Percentiles rank a stretch among this genome's conserved stretches.
Conservation (phyloP, 2,113 vertebrate genomes). For the Actinemys pallida region DNA sequence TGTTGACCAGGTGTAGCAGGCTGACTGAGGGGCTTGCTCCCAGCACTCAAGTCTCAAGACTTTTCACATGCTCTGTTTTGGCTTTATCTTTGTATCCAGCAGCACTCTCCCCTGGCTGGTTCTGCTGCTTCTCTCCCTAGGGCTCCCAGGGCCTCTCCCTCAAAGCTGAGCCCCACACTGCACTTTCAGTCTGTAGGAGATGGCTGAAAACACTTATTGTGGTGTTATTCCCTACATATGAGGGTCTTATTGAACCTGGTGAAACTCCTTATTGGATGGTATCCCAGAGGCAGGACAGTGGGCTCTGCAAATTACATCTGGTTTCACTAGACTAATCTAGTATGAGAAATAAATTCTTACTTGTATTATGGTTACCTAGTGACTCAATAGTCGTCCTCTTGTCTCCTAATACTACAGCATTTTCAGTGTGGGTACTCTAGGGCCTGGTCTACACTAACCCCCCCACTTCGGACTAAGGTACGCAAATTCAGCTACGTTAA, state of each 20-base stretch:
- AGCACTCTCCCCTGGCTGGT: not conserved
- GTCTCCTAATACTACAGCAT: not conserved
- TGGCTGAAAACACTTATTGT: not conserved
- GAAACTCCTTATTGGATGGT: not conserved
- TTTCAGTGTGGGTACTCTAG: not conserved
- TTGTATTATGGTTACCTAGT: not conserved
- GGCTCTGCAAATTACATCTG: not conserved
- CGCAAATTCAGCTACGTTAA: too few relatives aligned
- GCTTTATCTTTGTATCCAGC: not conserved
- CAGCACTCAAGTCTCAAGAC: not conserved
- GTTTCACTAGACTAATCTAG: not conserved
- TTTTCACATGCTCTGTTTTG: not conserved
- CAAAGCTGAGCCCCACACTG: not conserved
- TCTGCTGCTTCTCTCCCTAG: not conserved
- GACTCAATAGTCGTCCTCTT: not conserved
- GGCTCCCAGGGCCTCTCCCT: not conserved
- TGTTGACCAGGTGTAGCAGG: not conserved
- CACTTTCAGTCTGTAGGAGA: not conserved
- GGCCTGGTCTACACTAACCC: too few relatives aligned
- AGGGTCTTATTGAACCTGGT: not conserved
- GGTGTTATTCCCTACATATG: not conserved
- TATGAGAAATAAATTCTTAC: rapidly evolving
- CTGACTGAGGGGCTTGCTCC: not conserved
- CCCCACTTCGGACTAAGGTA: too few relatives aligned
- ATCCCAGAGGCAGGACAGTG: not conserved